Conservation (phyloP, 2,113 vertebrate species). For the Phalacrocorax aristotelis region DNA sequence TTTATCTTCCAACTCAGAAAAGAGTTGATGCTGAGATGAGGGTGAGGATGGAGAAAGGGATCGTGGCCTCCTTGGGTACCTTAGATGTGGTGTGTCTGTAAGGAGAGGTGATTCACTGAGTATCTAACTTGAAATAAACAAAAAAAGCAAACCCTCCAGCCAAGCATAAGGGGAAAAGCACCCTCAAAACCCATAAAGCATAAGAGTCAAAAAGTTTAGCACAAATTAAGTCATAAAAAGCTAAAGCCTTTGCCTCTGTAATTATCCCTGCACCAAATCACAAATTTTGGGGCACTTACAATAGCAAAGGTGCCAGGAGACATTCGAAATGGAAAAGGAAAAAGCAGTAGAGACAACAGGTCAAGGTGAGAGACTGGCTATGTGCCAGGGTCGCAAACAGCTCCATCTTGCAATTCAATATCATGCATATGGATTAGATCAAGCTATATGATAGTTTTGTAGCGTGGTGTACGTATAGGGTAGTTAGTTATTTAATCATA, state of each 20-base stretch:
- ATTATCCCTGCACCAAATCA: background rate
- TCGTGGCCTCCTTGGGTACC: slow-evolving; percentile 57
- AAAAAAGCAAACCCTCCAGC: background rate
- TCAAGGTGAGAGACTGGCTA: background rate
- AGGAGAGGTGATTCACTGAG: background rate
- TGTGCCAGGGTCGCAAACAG: background rate
- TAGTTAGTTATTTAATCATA: background rate
- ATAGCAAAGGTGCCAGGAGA: background rate
- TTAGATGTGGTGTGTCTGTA: slow-evolving; percentile 35
- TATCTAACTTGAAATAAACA: background rate
- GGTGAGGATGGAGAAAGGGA: slow-evolving; percentile 82
- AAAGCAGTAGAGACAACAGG: background rate
- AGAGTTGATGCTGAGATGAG: background rate
- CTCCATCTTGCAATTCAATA: background rate
- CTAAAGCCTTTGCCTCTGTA: background rate
- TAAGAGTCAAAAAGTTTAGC: background rate
- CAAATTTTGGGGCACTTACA: no score
- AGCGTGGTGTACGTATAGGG: background rate
- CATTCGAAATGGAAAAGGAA: background rate
- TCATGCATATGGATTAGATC: background rate
- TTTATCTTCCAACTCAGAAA: slow-evolving; percentile 36
- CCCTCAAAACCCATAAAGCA: background rate
- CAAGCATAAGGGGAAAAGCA: background rate
- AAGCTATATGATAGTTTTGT: background rate
- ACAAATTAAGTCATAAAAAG: background rate